A percentile compares a stretch with the other conserved stretches of the same genome.
Evolutionary conservation across 2,797 vertebrate species (phyloP).

Genomic region (Arrhamphus sclerolepis): DNA sequence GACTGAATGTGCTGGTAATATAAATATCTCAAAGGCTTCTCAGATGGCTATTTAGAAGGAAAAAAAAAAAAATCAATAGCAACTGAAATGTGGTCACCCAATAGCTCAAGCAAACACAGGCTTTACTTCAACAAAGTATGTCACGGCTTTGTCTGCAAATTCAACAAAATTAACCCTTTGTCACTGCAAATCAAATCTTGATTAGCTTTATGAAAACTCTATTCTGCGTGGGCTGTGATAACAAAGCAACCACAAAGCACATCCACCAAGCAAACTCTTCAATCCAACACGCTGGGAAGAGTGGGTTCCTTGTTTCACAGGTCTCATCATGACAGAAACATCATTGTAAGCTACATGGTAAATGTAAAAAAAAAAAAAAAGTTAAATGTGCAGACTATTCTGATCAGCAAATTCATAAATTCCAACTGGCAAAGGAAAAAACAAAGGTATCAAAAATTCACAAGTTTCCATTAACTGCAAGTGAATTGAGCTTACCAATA

Average conservation of each 20-base stretch:
- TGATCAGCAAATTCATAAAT: background rate
- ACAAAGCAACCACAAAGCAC: slow-evolving; percentile 4
- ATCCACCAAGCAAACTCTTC: slow-evolving; percentile 10
- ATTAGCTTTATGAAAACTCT: slow-evolving; percentile 28
- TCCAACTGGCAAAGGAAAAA: background rate
- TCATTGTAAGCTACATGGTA: slow-evolving; percentile 5
- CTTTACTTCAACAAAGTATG: slow-evolving; percentile 9
- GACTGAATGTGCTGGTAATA: slow-evolving; percentile 22
- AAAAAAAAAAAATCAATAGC: slow-evolving; percentile 36
- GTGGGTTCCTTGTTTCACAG: background rate
- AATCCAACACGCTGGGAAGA: background rate
- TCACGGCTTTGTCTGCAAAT: slow-evolving; percentile 15
- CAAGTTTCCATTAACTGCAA: slow-evolving; percentile 33
- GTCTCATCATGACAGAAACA: slow-evolving; percentile 21
- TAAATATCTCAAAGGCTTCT: slow-evolving; percentile 35
- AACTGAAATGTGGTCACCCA: slow-evolving; percentile 34
- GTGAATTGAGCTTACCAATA: slow-evolving; percentile 20
- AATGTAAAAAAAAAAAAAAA: slow-evolving; percentile 21
- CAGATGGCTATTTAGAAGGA: slow-evolving; percentile 14
- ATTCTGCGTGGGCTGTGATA: slow-evolving; percentile 18
- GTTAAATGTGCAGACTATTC: background rate
- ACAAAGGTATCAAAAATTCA: slow-evolving; percentile 10
- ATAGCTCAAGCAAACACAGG: slow-evolving; percentile 25
- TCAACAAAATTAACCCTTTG: slow-evolving; percentile 38
- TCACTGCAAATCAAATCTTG: slow-evolving; percentile 19